A percentile compares a stretch with the other conserved stretches of the same genome.
Conservation (phyloP, 2,113 vertebrate genomes). For the Amphiprion percula region DNA sequence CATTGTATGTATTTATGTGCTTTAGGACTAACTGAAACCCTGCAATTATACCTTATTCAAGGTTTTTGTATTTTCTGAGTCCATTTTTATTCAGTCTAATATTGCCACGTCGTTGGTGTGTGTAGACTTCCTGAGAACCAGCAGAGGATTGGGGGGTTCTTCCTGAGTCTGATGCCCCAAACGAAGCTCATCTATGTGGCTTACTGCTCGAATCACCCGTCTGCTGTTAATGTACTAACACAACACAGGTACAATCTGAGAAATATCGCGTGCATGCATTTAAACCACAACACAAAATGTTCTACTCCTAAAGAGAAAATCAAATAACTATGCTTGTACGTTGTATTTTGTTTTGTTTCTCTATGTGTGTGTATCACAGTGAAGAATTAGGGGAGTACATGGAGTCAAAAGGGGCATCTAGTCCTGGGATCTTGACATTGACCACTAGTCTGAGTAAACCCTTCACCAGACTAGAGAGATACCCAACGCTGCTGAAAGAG, state of each 20-base stretch:
- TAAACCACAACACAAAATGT: background rate
- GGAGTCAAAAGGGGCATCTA: conserved; percentile 93
- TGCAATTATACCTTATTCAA: too few relatives aligned
- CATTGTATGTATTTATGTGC: too few relatives aligned
- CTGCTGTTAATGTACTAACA: conserved; percentile 94
- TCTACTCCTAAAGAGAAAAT: background rate
- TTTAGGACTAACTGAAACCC: too few relatives aligned
- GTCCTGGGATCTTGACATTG: conserved; percentile 93
- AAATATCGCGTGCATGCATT: background rate
- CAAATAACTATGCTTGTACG: too few relatives aligned
- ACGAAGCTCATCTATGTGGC: conserved; percentile 92
- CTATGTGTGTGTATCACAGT: conserved; percentile 72
- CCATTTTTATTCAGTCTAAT: conserved; percentile 4
- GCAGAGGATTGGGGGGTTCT: conserved; percentile 95
- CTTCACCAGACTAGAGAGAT: conserved; percentile 96
- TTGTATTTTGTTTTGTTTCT: background rate
- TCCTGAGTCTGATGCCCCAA: conserved; percentile 91
- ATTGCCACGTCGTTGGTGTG: background rate
- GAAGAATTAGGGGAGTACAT: conserved; percentile 96
- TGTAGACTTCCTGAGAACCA: conserved; percentile 92
- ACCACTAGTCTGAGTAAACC: conserved; percentile 96
- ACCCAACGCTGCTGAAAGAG: conserved; percentile 95
- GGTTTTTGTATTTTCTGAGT: background rate
- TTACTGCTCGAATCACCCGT: conserved; percentile 97
- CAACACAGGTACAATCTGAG: conserved; percentile 88